Conservation (phyloP, 2,888 invertebrate species). For the Cotesia congregata region DNA sequence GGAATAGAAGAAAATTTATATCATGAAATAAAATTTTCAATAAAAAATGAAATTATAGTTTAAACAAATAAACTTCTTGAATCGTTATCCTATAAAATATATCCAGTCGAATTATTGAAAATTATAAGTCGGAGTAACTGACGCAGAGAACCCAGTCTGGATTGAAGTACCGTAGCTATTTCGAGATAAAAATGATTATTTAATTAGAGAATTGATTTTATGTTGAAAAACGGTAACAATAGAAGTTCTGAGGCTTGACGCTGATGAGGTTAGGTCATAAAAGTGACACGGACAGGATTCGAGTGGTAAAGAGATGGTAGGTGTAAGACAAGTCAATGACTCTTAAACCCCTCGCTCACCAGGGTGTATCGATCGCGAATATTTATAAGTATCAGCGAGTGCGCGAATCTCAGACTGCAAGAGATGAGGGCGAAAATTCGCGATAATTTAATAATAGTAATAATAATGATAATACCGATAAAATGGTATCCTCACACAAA, state of each 20-base stretch:
- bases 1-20: too few relatives aligned
- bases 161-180: too few relatives aligned
- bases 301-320: conserved; percentile 3
- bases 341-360: conserved; percentile 50
- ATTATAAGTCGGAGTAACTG: too few relatives aligned
- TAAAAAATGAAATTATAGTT: too few relatives aligned
- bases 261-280: neutral
- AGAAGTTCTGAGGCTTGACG: neutral
- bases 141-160: too few relatives aligned
- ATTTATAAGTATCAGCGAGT: conserved; percentile 61
- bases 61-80: too few relatives aligned
- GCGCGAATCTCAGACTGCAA: neutral
- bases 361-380: conserved; percentile 63
- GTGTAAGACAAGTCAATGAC: conserved; percentile 60
- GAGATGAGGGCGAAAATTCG: neutral
- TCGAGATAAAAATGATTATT: neutral
- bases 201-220: neutral
- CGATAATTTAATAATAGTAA: neutral
- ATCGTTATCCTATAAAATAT: too few relatives aligned
- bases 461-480: neutral
- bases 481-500: neutral
- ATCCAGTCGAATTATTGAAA: too few relatives aligned
- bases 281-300: neutral
- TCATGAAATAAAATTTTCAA: too few relatives aligned
- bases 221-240: neutral